Evolutionary conservation across 2,797 vertebrate genomes (phyloP).

Genomic region (Hozukius guyotensis): DNA sequence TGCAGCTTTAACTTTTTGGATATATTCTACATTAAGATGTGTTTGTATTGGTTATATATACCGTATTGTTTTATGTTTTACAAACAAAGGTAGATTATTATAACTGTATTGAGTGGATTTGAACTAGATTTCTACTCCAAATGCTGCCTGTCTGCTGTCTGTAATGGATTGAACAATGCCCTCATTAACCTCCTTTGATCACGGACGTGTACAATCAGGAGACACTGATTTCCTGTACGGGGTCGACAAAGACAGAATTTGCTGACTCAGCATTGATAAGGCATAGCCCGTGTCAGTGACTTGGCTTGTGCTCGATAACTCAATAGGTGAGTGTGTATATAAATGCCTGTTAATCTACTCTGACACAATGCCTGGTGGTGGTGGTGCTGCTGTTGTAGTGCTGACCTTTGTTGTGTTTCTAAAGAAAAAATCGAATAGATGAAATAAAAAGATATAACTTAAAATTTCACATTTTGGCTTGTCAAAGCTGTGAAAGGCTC

Average conservation of each 20-base stretch:
- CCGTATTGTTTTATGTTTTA: fast-evolving
- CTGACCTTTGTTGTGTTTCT: background rate
- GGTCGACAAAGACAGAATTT: background rate
- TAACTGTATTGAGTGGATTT: background rate
- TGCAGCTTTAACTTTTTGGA: background rate
- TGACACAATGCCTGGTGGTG: background rate
- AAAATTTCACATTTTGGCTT: background rate
- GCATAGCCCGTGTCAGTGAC: background rate
- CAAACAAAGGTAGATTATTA: background rate
- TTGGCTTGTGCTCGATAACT: constrained; percentile 13
- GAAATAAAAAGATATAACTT: background rate
- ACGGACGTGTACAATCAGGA: constrained; percentile 8
- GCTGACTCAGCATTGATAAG: constrained; percentile 16
- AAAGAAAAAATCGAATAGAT: background rate
- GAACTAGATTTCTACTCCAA: background rate
- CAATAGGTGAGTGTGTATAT: constrained; percentile 17
- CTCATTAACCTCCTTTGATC: constrained; percentile 44
- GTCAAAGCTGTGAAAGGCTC: too few species aligned
- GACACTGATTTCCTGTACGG: constrained; percentile 18
- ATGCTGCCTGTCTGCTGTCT: background rate
- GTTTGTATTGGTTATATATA: background rate
- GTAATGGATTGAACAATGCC: constrained; percentile 7
- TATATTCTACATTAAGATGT: background rate
- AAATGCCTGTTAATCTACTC: background rate
- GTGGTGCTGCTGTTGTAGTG: too few species aligned